Base-by-base conservation (phyloP, 2,797 vertebrate genomes). In the Manis pentadactyla region DNA sequence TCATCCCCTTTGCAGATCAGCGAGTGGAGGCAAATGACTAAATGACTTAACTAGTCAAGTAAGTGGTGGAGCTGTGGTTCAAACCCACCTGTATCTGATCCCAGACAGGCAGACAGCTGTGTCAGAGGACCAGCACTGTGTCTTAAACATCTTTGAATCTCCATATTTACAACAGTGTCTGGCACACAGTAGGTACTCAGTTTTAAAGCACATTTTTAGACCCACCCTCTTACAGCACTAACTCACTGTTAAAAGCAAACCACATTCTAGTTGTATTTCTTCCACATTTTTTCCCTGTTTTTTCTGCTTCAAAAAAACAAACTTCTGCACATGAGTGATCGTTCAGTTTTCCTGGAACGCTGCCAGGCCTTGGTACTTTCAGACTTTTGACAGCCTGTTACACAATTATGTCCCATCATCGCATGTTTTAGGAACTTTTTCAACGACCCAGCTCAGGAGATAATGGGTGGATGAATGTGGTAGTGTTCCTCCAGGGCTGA, bases 381-480 rank as follows among this genome's bases (percentile, higher is more conserved):
- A 3, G 64, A 3, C 63, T 83, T 77, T 57, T 68, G 83, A 74
- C 46, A 69, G 57, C 25, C 66, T 89, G 34, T 75, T 74, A 89
- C 92, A 81, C 92, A 86, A 92, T 85, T 81, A 64, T 18, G 34
- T 63, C 85, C 53, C 49, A 37, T 34, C 34, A 79, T 84, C 42
- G 19, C 17, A 46, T 75, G 31, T 85, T 94, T 95, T 85, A 81
- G 74, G 82, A 93, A 55, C 25, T 42, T 83, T 93, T 91, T 23
- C 83, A 78, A 21, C 18, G 79, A 87, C 61, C 61, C 27, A 11
- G 27, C 37, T 37, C 37, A 34, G n/a, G 46, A 86, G 73, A 64
- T 51, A 89, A 69, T 31, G 46, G 37, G 53, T 92, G 29, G 74
- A 37, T 57, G 29, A 73, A 53, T 64, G 15, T 39, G 34, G 23